Evolutionary conservation across 1,140 invertebrate genomes (phyloP), one percentile per base, ranked within the genome.

Genomic region (Ostrea edulis): DNA sequence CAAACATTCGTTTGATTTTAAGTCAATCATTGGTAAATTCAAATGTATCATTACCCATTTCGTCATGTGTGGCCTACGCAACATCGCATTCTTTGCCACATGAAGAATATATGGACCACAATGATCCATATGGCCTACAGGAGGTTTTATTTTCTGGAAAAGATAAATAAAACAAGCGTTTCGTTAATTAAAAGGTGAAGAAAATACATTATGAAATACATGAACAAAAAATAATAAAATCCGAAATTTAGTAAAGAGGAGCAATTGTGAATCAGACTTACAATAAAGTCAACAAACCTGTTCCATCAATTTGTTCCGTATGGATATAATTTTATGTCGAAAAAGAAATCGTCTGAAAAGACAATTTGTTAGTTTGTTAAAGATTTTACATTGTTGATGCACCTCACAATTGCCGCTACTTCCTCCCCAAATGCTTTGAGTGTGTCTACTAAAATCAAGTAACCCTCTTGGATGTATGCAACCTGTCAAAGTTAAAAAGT

Each of bases 11-110:
- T 17, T n/a, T n/a, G n/a, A n/a, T n/a, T n/a, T n/a, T n/a, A n/a
- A n/a, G n/a, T n/a, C n/a, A n/a, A n/a, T n/a, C n/a, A n/a, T n/a
- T n/a, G n/a, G n/a, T n/a, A n/a, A n/a, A n/a, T n/a, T n/a, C n/a
- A n/a, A n/a, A n/a, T n/a, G n/a, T n/a, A n/a, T n/a, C n/a, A n/a
- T 22, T 68, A 68, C 65, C 65, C 65, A 68, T 68, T 68, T 68
- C 7, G n/a, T 68, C 22, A 68, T 68, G 20, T 22, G 12, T 25
- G 65, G 65, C 8, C 9, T n/a, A 8, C 22, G 65, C 22, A 68
- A 68, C 9, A n/a, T n/a, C 22, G 20, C 65, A 68, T 68, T 68
- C 20, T 68, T 68, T 8, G 65, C 65, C 20, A 68, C 65, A 22
- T 68, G 65, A 25, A 68, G 65, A 68, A 68, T 68, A 68, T 68